Percentiles rank a stretch among this genome's conserved stretches.
phyloP scores from a whole-genome alignment of 2,113 vertebrate genomes.

The Brienomyrus brachyistius region DNA sequence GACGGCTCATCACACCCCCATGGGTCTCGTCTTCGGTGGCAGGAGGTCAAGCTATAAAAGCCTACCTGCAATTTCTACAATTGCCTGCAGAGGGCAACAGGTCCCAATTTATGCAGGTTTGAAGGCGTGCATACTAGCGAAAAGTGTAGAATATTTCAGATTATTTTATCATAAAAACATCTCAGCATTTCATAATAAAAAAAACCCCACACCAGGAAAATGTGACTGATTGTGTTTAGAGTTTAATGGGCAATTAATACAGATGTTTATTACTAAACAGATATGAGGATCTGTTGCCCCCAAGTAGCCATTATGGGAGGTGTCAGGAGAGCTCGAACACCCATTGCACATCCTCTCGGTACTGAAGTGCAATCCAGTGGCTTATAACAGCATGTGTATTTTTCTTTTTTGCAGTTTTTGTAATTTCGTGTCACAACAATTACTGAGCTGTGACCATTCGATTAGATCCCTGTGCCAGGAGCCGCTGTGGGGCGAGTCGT shows the following conservation, averaged over 20 bases:
- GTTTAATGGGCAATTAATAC: neutral
- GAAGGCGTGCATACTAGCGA: neutral
- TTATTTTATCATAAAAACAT: too few relatives aligned
- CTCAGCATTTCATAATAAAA: neutral
- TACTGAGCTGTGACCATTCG: neutral
- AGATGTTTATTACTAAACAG: neutral
- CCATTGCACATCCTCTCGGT: neutral
- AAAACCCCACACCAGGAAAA: neutral
- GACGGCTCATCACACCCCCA: neutral
- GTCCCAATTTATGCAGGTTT: neutral
- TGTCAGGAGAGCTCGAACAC: neutral
- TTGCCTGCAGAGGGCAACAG: neutral
- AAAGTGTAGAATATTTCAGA: neutral
- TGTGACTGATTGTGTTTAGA: neutral
- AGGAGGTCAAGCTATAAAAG: neutral
- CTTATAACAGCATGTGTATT: neutral
- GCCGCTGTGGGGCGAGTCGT: neutral
- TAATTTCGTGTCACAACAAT: conserved; percentile 12
- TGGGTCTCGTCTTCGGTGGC: neutral
- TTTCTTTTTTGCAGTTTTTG: neutral
- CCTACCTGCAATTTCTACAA: neutral
- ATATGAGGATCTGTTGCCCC: neutral
- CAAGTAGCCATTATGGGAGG: neutral
- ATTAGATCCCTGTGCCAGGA: neutral
- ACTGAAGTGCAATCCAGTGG: neutral